These are phyloP conservation scores for Odontophorus gujanensis DNA, from an alignment of 2,113 vertebrate genomes.

Conservation along the genomic window DNA sequence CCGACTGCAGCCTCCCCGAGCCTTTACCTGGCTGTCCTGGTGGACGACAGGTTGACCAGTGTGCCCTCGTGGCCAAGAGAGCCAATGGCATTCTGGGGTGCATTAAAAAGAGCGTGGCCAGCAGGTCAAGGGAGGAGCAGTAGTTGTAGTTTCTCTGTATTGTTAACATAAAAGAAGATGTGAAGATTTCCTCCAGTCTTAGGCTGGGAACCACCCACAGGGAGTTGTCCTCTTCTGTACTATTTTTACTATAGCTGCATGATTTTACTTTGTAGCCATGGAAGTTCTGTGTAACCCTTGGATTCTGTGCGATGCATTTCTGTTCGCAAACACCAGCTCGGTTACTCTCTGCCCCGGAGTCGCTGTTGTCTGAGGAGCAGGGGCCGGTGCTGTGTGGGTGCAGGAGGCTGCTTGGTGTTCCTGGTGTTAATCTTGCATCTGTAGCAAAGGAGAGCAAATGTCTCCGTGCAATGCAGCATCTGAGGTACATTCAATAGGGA, in stretches of 20 bases:
- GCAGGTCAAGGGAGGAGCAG: background rate
- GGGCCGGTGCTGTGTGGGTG: background rate
- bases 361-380: background rate
- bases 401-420: background rate
- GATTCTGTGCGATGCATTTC: background rate
- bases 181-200: background rate
- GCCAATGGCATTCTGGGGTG: too few relatives aligned
- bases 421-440: background rate
- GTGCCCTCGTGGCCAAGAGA: too few relatives aligned
- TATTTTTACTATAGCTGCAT: slow-evolving; percentile 36
- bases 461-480: background rate
- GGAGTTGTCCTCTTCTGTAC: slow-evolving; percentile 20
- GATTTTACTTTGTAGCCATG: slow-evolving; percentile 1
- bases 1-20: background rate
- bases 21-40: too few relatives aligned
- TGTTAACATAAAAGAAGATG: slow-evolving; percentile 9
- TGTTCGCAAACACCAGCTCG: background rate
- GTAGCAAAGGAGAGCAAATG: background rate
- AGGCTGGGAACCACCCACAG: background rate
- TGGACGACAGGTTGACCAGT: too few relatives aligned
- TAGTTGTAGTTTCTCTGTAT: background rate
- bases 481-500: background rate
- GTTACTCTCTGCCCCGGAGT: background rate
- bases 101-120: too few relatives aligned
- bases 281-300: slow-evolving; percentile 2